Percentiles rank a stretch among this genome's conserved stretches.
These are phyloP conservation scores for Percina caprodes DNA, from an alignment of 2,113 vertebrate species.

Conservation along the genomic window DNA sequence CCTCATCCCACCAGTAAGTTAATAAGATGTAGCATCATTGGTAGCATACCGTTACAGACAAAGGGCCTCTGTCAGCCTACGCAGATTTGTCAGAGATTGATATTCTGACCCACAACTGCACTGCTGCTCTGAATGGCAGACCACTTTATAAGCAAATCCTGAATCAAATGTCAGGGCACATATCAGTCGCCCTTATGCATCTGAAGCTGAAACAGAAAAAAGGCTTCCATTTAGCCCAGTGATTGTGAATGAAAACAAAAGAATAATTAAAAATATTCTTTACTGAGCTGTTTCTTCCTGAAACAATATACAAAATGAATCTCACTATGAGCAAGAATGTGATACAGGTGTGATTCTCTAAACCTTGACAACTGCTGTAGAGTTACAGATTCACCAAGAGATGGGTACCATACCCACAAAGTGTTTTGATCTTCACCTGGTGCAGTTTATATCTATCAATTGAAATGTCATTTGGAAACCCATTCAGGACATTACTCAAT, in stretches of 20 bases:
- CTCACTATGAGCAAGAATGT: neutral
- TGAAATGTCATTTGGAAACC: conserved; percentile 36
- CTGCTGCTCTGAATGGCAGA: conserved; percentile 25
- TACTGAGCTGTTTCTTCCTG: conserved; percentile 20
- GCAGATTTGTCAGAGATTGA: conserved; percentile 31
- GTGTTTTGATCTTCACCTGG: conserved; percentile 23
- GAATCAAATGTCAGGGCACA: conserved; percentile 7
- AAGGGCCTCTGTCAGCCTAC: conserved; percentile 1
- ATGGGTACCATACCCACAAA: neutral
- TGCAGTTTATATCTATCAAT: conserved; percentile 14
- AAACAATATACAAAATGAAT: conserved; percentile 36
- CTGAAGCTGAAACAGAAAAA: conserved; percentile 6
- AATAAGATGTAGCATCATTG: conserved; percentile 21
- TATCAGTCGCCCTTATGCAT: neutral
- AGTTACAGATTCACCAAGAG: neutral
- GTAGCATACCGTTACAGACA: neutral
- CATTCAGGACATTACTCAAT: neutral
- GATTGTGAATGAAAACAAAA: conserved; percentile 20
- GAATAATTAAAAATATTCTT: conserved; percentile 16
- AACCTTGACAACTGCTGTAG: neutral
- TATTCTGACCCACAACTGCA: conserved; percentile 10
- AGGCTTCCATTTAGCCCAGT: neutral
- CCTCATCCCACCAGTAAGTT: conserved; percentile 12
- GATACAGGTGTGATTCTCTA: conserved; percentile 2
- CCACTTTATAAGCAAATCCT: conserved; percentile 32